phyloP scores from a whole-genome alignment of 2,113 vertebrate species.

The Nyctibius bracteatus region DNA sequence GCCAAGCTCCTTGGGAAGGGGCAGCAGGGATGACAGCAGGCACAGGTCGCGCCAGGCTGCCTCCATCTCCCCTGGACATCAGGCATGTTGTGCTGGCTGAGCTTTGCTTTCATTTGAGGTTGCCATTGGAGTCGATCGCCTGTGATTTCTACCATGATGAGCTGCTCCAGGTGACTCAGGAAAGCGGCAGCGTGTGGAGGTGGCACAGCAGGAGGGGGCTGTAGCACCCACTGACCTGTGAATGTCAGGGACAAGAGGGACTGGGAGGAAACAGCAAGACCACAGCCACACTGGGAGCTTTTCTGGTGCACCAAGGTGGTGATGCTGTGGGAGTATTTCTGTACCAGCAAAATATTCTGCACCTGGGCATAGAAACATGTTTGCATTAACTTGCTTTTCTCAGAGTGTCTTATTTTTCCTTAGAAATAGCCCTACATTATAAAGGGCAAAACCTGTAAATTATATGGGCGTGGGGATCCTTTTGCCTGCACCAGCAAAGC shows the following conservation, averaged over 20 bases:
- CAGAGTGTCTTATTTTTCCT: background rate
- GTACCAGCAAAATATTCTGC: background rate
- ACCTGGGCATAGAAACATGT: background rate
- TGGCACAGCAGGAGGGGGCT: background rate
- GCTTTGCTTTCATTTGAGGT: background rate
- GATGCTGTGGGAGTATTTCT: background rate
- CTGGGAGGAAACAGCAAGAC: accelerated
- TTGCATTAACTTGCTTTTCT: background rate
- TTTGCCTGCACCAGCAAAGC: background rate
- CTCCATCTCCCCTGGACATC: background rate
- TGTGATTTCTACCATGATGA: background rate
- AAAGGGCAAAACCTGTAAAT: background rate
- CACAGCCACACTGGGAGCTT: background rate
- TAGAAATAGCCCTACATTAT: background rate
- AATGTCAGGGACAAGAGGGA: background rate
- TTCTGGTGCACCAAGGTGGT: background rate
- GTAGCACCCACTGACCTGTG: background rate
- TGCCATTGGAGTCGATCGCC: background rate
- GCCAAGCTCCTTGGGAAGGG: background rate
- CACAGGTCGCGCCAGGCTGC: background rate
- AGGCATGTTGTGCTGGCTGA: accelerated
- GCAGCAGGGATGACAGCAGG: background rate
- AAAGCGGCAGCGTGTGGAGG: accelerated
- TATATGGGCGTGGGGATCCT: background rate
- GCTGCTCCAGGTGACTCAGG: background rate